A percentile compares a stretch with the other conserved stretches of the same genome.
These are phyloP conservation scores for Callocephalon fimbriatum DNA, from an alignment of 2,113 vertebrate genomes.

Conservation along the genomic window DNA sequence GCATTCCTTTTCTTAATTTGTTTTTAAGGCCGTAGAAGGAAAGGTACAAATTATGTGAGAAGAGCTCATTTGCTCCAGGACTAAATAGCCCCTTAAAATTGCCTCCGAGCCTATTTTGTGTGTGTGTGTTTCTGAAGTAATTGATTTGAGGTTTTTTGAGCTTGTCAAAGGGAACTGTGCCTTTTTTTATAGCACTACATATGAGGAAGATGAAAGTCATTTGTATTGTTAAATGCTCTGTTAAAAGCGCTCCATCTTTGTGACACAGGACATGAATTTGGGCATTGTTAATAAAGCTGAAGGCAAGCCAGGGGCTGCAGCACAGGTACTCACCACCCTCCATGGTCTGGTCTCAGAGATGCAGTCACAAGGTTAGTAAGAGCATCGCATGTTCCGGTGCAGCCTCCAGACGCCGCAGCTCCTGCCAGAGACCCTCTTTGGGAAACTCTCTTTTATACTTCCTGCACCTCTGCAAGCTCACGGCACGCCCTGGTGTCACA, in stretches of 20 bases:
- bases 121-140: neutral
- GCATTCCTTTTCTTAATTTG: fast-evolving
- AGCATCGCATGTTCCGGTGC: neutral
- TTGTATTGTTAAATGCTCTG: neutral
- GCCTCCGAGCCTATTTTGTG: neutral
- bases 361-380: neutral
- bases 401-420: neutral
- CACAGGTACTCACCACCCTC: slow-evolving; percentile 58
- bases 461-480: neutral
- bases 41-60: neutral
- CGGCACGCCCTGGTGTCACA: neutral
- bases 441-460: slow-evolving; percentile 48
- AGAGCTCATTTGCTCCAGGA: neutral
- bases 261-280: neutral
- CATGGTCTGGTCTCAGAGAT: slow-evolving; percentile 2
- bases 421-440: neutral
- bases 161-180: neutral
- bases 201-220: neutral
- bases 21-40: neutral
- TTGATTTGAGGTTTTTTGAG: neutral
- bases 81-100: neutral
- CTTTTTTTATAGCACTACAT: neutral
- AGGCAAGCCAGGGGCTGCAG: neutral
- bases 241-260: neutral
- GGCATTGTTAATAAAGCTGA: neutral